Conservation (phyloP, 2,888 invertebrate species). For the Brenthis ino region DNA sequence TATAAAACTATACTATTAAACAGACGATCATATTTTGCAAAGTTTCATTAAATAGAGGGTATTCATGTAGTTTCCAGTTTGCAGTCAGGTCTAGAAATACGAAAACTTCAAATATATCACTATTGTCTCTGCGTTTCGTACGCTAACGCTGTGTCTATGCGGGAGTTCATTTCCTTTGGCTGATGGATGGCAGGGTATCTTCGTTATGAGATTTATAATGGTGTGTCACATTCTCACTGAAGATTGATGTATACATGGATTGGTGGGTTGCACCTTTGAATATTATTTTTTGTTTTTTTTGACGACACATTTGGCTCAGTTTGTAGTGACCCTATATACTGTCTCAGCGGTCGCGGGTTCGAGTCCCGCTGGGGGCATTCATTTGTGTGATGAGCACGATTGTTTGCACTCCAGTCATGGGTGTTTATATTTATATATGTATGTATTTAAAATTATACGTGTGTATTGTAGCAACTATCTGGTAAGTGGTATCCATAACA, state of each 20-base stretch:
- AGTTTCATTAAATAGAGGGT: not conserved
- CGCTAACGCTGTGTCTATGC: slow-evolving; percentile 32
- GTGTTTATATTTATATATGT: too few species aligned
- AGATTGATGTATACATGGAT: slow-evolving; percentile 48
- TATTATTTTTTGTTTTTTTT: slow-evolving; percentile 5
- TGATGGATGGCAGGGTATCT: slow-evolving; percentile 79
- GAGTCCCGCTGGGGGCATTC: too few species aligned
- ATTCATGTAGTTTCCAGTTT: not conserved
- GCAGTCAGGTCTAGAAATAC: not conserved
- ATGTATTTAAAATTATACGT: too few species aligned
- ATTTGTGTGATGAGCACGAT: too few species aligned
- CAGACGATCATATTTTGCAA: slow-evolving; percentile 6
- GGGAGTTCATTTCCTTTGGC: slow-evolving; percentile 76
- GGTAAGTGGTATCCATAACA: too few species aligned
- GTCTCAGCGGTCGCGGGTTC: too few species aligned
- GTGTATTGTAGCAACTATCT: too few species aligned
- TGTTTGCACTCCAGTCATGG: too few species aligned
- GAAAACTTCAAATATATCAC: slow-evolving; percentile 27
- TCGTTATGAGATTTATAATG: slow-evolving; percentile 79
- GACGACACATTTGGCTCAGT: too few species aligned
- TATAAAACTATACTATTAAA: not conserved
- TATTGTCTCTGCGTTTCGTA: slow-evolving; percentile 34
- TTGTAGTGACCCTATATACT: too few species aligned
- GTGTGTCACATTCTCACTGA: slow-evolving; percentile 69
- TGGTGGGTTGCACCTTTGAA: slow-evolving; percentile 20